phyloP scores from a whole-genome alignment of 2,113 vertebrate genomes.

The Nycticryphes semicollaris region DNA sequence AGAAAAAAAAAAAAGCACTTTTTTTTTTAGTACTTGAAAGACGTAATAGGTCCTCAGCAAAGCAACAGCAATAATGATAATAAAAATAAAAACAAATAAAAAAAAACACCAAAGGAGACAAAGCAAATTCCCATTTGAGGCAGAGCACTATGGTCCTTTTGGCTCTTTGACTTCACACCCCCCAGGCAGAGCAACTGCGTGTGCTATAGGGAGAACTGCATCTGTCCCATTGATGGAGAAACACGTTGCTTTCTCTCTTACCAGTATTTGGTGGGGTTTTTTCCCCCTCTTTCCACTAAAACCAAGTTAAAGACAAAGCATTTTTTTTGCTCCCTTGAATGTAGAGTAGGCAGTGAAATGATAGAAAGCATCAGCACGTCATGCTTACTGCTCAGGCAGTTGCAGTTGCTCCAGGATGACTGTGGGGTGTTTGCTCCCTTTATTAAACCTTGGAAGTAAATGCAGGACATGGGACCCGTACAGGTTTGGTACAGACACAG shows the following conservation, averaged over 20 bases:
- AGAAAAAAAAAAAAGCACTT: fast-evolving
- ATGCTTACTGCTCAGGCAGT: background rate
- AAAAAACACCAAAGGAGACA: background rate
- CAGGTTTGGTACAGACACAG: too few relatives aligned
- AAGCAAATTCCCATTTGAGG: background rate
- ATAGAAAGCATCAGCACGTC: fast-evolving
- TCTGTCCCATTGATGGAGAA: background rate
- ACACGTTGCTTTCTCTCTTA: background rate
- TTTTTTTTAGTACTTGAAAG: background rate
- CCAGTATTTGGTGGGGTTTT: background rate
- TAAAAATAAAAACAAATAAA: background rate
- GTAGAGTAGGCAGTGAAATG: background rate
- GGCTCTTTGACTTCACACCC: background rate
- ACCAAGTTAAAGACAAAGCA: background rate
- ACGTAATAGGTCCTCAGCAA: background rate
- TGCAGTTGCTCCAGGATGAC: background rate
- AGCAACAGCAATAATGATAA: background rate
- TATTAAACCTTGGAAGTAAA: background rate
- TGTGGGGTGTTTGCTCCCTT: background rate
- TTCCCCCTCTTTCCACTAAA: background rate
- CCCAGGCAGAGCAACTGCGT: background rate
- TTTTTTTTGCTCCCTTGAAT: background rate
- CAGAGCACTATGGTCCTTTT: background rate
- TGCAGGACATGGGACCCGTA: background rate
- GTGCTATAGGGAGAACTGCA: background rate